Evolutionary conservation across 1,140 invertebrate species (phyloP), one percentile per base, ranked within the genome.

Genomic region (Temnothorax curvispinosus): DNA sequence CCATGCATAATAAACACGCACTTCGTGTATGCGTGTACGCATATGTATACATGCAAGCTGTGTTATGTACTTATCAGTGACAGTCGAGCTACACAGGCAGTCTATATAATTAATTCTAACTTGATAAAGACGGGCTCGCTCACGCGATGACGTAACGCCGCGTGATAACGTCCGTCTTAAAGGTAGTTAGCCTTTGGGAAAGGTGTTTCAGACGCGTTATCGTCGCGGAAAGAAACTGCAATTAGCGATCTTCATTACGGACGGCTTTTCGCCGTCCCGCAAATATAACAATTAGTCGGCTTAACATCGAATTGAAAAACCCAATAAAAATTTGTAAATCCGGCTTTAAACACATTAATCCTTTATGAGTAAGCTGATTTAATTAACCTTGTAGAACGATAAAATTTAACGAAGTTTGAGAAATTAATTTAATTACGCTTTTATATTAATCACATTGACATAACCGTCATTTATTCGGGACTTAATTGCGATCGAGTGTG

Each of bases 101-200:
- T 71, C 35, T 50, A 18, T 72, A 27, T 81, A 75, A 84, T 75
- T 74, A 74, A 75, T 75, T 60, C n/a, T 13, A 74, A 6, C 52
- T 47, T 50, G 80, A 75, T 84, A 75, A 84, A 75, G 41, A 84
- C 27, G 50, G 38, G 8, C 54, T 58, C 41, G 47, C 54, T 47
- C 80, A 60, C 27, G 54, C 44, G 56, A 84, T 75, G 80, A 84
- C 27, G 54, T 74, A 84, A 84, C 15, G 3, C 18, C 32, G 27
- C 44, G 56, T 41, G 80, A 84, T 84, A 84, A 44, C 41, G 11
- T 32, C 32, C 32, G 6, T 5, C n/a, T 47, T 71, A 84, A 75
- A 84, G 80, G 38, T 84, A 75, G 27, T 84, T 84, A 84, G 41
- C 69, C 67, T 82, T 74, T 74, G 69, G 44, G 6, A 15, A 82